These are phyloP conservation scores for Pagrus major DNA, from an alignment of 2,113 vertebrate genomes.

Conservation along the genomic window DNA sequence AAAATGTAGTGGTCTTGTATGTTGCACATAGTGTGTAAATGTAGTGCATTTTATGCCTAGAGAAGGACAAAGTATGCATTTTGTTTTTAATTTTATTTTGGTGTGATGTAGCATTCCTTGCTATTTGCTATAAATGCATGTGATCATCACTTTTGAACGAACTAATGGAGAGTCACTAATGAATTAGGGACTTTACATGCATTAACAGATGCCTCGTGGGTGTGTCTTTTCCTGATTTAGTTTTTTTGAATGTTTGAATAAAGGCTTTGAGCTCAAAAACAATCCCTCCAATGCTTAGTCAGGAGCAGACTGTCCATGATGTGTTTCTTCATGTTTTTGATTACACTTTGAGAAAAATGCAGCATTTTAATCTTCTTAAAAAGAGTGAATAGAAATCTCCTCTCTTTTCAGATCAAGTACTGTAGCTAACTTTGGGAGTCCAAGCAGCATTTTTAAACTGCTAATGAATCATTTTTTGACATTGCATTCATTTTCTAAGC, in stretches of 20 bases:
- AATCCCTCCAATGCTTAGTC: constrained; percentile 17
- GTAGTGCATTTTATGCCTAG: not conserved
- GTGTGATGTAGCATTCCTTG: not conserved
- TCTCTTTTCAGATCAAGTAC: not conserved
- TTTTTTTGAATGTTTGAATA: constrained; percentile 15
- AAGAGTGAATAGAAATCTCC: not conserved
- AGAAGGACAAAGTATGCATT: not conserved
- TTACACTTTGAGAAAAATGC: not conserved
- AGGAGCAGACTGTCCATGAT: not conserved
- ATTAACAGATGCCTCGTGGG: constrained; percentile 16
- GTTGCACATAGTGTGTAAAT: not conserved
- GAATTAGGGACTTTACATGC: constrained; percentile 1
- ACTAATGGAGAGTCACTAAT: constrained; percentile 14
- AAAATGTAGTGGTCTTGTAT: constrained; percentile 13
- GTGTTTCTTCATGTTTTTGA: not conserved
- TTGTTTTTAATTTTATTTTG: not conserved
- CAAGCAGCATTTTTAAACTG: constrained; percentile 45
- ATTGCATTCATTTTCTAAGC: constrained; percentile 43
- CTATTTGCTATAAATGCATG: constrained; percentile 6
- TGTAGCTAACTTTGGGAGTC: constrained; percentile 24
- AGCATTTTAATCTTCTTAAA: not conserved
- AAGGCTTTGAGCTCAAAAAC: constrained; percentile 6
- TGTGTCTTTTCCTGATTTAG: not conserved
- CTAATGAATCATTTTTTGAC: constrained; percentile 61
- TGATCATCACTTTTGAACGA: constrained; percentile 22